Base-by-base conservation (phyloP, 2,888 invertebrate species). In the Hydrotaea diabolus region DNA sequence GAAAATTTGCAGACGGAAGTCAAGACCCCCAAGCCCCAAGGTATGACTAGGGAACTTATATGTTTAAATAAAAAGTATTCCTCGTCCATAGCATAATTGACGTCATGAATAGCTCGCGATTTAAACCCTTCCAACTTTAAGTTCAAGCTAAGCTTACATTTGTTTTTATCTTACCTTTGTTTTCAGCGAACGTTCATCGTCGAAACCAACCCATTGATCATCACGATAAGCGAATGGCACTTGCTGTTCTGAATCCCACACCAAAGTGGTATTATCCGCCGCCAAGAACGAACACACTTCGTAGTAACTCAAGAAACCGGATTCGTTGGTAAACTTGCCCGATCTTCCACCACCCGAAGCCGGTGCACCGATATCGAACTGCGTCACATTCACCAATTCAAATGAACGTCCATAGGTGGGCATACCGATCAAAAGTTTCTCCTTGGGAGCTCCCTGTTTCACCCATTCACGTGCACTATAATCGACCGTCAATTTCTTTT, bases 211-310 rank as follows among this genome's bases (percentile, higher is more conserved):
- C 98, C 98, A 98, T 88, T 98, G 98, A 91, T 97, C 96, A 5
- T 94, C 96, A 86, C 95, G 95, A 92, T 98, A 98, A 0, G 98
- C 98, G 91, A 98, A 98, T 9, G 98, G 98, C 77, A 97, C 98
- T 94, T 98, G 97, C 90, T 98, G 98, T 88, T 98, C 98, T 86
- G 97, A 98, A 91, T 98, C 98, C 98, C 98, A 98, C 0, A 98
- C 98, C 4, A 98, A 93, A 0, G 98, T 98, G 0, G 98, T 98
- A 90, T 98, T 98, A 87, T 97, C 96, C 86, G 96, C 96, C 80
- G 96, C 95, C 59, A 98, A 93, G 93, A 98, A 98, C 88, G 97
- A 96, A 91, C 98, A 98, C 73, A 98, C 95, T 94, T 99, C 99
- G 90, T 98, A 99, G 93, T 98, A 98, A 3, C 98, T 97, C 93